Evolutionary conservation across 1,140 invertebrate genomes (phyloP).

Genomic region (Caenorhabditis inopinata): DNA sequence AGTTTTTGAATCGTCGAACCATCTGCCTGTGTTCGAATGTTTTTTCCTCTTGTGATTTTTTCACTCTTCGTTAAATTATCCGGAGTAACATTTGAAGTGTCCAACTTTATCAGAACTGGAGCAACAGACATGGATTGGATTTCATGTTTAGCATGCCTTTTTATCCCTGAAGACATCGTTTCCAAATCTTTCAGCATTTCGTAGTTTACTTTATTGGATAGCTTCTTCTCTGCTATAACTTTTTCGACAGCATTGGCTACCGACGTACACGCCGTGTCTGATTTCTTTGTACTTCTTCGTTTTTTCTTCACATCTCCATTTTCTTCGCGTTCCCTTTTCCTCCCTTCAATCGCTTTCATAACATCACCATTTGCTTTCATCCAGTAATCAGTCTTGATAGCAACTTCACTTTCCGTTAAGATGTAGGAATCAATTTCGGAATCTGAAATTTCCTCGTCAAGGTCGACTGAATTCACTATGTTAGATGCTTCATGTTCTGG

Average conservation of each 20-base stretch:
- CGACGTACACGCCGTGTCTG: not conserved
- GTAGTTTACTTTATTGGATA: constrained; percentile 95
- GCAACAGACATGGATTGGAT: not conserved
- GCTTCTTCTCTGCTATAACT: constrained; percentile 73
- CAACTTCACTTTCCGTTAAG: constrained; percentile 54
- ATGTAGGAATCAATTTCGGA: constrained; percentile 64
- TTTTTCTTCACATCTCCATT: constrained; percentile 19
- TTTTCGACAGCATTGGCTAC: not conserved
- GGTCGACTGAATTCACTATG: not conserved
- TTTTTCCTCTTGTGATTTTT: not conserved
- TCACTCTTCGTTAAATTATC: not conserved
- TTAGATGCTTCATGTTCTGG: not conserved
- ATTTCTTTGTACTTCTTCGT: not conserved
- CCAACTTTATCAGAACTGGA: not conserved
- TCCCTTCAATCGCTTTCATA: constrained; percentile 49
- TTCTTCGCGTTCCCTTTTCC: not conserved
- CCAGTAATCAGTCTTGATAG: constrained; percentile 59
- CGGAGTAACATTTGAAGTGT: not conserved
- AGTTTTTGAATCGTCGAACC: not conserved
- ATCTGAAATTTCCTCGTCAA: constrained; percentile 43
- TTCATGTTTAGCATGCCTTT: not conserved
- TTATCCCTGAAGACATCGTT: not conserved
- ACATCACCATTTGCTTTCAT: constrained; percentile 59
- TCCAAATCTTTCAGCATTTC: constrained; percentile 78
- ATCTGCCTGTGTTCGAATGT: not conserved